phyloP scores from a whole-genome alignment of 2,797 vertebrate species.

The Sternotherus odoratus region DNA sequence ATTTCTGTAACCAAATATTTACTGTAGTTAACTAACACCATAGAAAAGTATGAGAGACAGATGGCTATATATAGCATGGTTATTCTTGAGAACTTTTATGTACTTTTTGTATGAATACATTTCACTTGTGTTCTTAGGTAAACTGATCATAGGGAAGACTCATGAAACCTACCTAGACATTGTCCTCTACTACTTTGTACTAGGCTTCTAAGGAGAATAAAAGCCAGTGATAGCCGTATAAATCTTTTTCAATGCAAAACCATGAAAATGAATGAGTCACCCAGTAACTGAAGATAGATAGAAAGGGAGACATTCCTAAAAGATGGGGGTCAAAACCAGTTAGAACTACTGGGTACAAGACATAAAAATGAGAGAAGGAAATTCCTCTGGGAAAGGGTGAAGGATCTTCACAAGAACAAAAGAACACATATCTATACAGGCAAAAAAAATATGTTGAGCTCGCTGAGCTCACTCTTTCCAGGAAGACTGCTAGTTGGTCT shows the following conservation, averaged over 20 bases:
- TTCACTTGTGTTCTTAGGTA: not conserved
- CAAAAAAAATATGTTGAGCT: not conserved
- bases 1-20: slow-evolving; percentile 13
- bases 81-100: not conserved
- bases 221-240: not conserved
- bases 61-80: not conserved
- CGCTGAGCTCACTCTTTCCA: not conserved
- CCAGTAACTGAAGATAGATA: not conserved
- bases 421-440: not conserved
- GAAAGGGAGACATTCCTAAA: not conserved
- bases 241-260: not conserved
- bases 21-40: not conserved
- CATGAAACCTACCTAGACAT: not conserved
- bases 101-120: not conserved
- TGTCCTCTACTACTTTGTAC: not conserved
- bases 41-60: not conserved
- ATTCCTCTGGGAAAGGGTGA: not conserved
- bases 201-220: not conserved
- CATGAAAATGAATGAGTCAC: not conserved
- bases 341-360: not conserved
- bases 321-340: not conserved
- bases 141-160: not conserved
- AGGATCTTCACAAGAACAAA: not conserved
- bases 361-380: not conserved
- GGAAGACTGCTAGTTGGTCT: not conserved